Conservation (phyloP, 2,113 vertebrate genomes). For the Charadrius vociferus region DNA sequence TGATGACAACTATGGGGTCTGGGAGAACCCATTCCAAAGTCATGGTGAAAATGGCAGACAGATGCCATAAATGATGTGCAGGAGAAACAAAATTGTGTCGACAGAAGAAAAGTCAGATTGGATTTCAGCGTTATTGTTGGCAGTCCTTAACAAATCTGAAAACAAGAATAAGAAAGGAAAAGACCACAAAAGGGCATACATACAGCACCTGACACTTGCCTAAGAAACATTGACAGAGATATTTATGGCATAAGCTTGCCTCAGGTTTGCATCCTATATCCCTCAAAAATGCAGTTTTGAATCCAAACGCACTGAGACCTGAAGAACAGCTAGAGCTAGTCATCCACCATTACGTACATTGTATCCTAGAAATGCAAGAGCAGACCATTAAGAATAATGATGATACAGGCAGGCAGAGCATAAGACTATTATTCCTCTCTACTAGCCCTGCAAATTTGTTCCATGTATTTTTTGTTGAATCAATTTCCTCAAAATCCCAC, state of each 20-base stretch:
- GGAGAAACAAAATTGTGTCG: neutral
- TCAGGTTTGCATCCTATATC: neutral
- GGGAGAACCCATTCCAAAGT: neutral
- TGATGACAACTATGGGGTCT: neutral
- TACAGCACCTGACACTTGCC: neutral
- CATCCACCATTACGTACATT: neutral
- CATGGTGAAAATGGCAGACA: neutral
- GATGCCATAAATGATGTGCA: neutral
- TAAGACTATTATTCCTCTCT: neutral
- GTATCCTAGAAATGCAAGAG: neutral
- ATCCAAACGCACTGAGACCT: neutral
- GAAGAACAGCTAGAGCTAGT: neutral
- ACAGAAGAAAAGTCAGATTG: neutral
- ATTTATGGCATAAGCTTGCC: neutral
- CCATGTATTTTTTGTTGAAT: neutral
- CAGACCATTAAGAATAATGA: neutral
- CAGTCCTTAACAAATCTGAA: neutral
- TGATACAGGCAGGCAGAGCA: neutral
- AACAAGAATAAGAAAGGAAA: neutral
- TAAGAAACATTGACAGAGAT: neutral
- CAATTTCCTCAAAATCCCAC: neutral
- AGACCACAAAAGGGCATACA: neutral
- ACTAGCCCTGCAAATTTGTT: neutral
- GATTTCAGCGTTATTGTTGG: accelerated
- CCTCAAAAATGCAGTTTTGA: neutral